Base-by-base conservation (phyloP, 2,113 vertebrate genomes). In the Echinops telfairi region DNA sequence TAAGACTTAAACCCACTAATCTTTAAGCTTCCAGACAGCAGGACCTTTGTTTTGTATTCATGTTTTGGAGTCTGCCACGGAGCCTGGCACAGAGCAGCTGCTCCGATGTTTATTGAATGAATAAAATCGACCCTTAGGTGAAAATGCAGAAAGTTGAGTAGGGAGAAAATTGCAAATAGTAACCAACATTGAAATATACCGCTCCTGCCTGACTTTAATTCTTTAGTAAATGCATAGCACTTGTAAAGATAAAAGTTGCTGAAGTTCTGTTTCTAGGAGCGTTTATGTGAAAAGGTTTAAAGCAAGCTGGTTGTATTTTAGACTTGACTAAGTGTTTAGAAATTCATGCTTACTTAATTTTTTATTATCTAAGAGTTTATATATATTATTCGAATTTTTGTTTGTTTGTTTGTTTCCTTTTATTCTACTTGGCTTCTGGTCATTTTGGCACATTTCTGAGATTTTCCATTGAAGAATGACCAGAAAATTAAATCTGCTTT, bases 381-480 rank as follows among this genome's bases (percentile, higher is more conserved):
- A 58, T 53, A 78, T 83, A 58, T 53, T 83, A 87, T 57, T 29
- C 57, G 17, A 16, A 57, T 68, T 60, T 80, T 33, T 53, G 22
- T 70, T 15, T 53, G 47, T 53, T 53, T 9, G 10, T n/a, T 58
- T 73, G 31, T 64, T 53, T 62, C 7, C 60, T 25, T 25, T 81
- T 64, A 6, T 68, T 91, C 47, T 83, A 73, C 23, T 19, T 91
- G 22, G n/a, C 68, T 88, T 83, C n/a, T 89, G 29, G 7, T 76
- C 36, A n/a, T 88, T 95, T 83, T 83, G 40, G 6, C 89, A 79
- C 11, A 20, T 86, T 85, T 89, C 29, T 73, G 43, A 89, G 38
- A 86, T 81, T 57, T 86, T 89, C 64, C 81, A 58, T 71, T 91
- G 86, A 89, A 91, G 62, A 78, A 82, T 81, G 25, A 75, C 31